Base-by-base conservation (phyloP, 2,797 vertebrate genomes). In the Helostoma temminkii region DNA sequence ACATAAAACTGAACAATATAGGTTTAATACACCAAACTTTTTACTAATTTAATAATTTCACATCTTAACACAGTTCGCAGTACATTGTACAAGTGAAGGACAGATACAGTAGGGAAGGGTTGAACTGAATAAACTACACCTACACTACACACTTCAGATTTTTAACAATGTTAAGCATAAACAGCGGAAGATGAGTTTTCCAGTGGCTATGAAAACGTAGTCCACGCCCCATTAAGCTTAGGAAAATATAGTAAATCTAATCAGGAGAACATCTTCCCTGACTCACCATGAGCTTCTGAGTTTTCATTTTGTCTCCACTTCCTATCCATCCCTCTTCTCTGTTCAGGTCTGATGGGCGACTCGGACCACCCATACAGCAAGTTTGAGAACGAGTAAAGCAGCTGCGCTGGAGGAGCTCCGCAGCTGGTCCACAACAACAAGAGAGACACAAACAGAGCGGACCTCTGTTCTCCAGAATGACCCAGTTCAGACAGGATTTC, bases 281-380 rank as follows among this genome's bases (percentile, higher is more conserved):
- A 63, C 25, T 15, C 43, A 5, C 5, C 14, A 0, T 34, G 2
- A 47, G 21, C 36, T 45, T 19, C 42, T 61, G 9, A 71, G 54
- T 42, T 67, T 65, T 64, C 43, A 32, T 58, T 55, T 26, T 7
- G 58, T 82, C 24, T 79, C 19, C 54, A 21, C 30, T 48, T 26
- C 24, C 11, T 45, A 43, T 66, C 32, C 41, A 26, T 36, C 37
- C 57, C 24, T 56, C 45, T 64, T 65, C 42, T 54, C 68, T 74
- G 82, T 89, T 41, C 90, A 97, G 96, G 94, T 83, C 95, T 97
- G 74, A 87, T 96, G 2, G 89, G 90, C 11, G 95, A 96, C 87
- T 92, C 94, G 57, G 96, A 96, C 90, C 95, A 96, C 77, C 95
- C 95, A 0, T 96, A 96, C 89, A 96, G 93, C 91, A 96, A 95